Conservation (phyloP, 1,140 invertebrate genomes). For the Papilio polytes region DNA sequence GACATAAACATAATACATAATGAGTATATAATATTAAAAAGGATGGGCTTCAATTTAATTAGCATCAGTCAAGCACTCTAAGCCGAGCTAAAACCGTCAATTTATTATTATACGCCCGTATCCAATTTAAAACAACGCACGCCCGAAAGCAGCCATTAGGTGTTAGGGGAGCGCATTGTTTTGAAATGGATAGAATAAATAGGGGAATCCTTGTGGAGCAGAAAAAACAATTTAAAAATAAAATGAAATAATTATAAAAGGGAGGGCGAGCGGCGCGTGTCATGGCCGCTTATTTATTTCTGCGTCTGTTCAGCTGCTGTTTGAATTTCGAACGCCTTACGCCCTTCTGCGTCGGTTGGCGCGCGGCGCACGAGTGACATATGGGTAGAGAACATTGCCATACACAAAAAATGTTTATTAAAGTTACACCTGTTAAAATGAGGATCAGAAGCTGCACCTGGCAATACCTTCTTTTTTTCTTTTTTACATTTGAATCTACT, state of each 20-base stretch:
- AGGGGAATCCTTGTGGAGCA: slow-evolving; percentile 74
- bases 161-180: slow-evolving; percentile 74
- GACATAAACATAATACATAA: not conserved
- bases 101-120: slow-evolving; percentile 82
- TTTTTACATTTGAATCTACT: not conserved
- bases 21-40: slow-evolving; percentile 47
- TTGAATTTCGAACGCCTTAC: slow-evolving; percentile 69
- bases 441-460: slow-evolving; percentile 17
- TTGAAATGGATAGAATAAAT: slow-evolving; percentile 66
- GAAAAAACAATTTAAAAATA: slow-evolving; percentile 84
- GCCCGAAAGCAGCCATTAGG: slow-evolving; percentile 67
- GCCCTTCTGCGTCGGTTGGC: slow-evolving; percentile 46
- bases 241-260: slow-evolving; percentile 83
- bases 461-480: not conserved
- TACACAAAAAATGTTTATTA: slow-evolving; percentile 49
- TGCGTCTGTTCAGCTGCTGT: slow-evolving; percentile 72
- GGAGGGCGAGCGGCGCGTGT: slow-evolving; percentile 76
- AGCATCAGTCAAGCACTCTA: slow-evolving; percentile 76
- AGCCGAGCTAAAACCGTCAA: slow-evolving; percentile 78
- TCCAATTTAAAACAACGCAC: slow-evolving; percentile 82
- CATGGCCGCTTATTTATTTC: slow-evolving; percentile 77
- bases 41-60: slow-evolving; percentile 80
- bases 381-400: slow-evolving; percentile 58
- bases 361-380: slow-evolving; percentile 61
- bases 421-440: slow-evolving; percentile 52